phyloP scores from a whole-genome alignment of 2,113 vertebrate genomes.

The Cyanoliseus patagonus region DNA sequence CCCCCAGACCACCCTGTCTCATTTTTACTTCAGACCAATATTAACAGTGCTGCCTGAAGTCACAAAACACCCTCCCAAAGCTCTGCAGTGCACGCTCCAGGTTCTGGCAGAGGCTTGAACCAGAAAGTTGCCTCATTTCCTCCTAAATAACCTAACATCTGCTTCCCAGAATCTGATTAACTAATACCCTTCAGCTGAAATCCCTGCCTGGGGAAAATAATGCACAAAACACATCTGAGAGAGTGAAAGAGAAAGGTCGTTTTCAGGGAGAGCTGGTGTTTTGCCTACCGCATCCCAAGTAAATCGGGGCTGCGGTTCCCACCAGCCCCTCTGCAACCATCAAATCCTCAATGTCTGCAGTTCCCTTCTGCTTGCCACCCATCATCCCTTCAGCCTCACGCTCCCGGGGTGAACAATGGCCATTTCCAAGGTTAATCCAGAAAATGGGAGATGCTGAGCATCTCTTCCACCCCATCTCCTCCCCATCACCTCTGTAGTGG shows the following conservation, averaged over 20 bases:
- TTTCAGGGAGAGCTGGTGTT: background rate
- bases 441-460: background rate
- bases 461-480: background rate
- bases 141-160: conserved; percentile 71
- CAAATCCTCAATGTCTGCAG: accelerated
- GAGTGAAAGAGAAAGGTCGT: conserved; percentile 41
- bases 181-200: conserved; percentile 65
- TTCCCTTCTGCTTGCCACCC: background rate
- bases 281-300: background rate
- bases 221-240: background rate
- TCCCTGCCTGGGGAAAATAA: conserved; percentile 34
- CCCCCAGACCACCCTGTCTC: background rate
- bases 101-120: background rate
- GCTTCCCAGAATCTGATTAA: conserved; percentile 72
- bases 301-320: background rate
- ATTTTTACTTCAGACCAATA: background rate
- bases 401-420: accelerated
- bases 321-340: background rate
- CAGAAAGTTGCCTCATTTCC: conserved; percentile 33
- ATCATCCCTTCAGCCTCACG: accelerated
- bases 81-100: accelerated
- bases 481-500: background rate
- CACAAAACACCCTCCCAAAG: background rate
- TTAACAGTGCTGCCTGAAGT: accelerated
- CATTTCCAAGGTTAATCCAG: background rate